Conservation (phyloP, 2,797 vertebrate species). For the Sebastes cheni region DNA sequence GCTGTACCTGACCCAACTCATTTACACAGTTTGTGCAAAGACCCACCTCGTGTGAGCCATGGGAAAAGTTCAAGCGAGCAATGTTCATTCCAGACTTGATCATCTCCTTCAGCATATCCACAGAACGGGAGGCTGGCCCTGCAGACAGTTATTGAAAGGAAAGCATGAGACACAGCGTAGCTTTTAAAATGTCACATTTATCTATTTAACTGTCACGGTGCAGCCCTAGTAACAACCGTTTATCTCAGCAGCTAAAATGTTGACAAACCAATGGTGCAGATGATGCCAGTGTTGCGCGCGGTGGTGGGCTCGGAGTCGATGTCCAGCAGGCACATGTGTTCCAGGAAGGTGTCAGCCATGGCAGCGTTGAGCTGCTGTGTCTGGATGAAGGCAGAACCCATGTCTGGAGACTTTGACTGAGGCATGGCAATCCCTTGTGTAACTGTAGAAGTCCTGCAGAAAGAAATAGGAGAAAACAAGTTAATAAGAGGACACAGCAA, state of each 20-base stretch:
- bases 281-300: constrained; percentile 97
- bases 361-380: constrained; percentile 96
- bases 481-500: not conserved
- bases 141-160: constrained; percentile 2
- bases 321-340: constrained; percentile 97
- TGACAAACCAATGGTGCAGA: constrained; percentile 96
- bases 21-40: not conserved
- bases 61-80: constrained; percentile 98
- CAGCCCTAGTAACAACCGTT: not conserved
- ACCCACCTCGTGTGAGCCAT: constrained; percentile 94
- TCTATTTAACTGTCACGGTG: no score
- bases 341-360: constrained; percentile 96
- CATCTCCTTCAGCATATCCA: constrained; percentile 96
- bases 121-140: constrained; percentile 95
- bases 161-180: not conserved
- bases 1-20: not conserved
- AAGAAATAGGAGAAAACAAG: not conserved
- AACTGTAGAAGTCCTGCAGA: constrained; percentile 63
- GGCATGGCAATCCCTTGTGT: constrained; percentile 79
- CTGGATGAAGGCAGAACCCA: constrained; percentile 95
- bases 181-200: not conserved
- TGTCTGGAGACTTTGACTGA: constrained; percentile 82
- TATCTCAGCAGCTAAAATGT: not conserved
- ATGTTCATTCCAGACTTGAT: constrained; percentile 99
- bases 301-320: constrained; percentile 95